Percentiles rank a stretch among this genome's conserved stretches.
These are phyloP conservation scores for Drosophila nr. perissopoda DNA, from an alignment of 2,888 invertebrate species.

Conservation along the genomic window DNA sequence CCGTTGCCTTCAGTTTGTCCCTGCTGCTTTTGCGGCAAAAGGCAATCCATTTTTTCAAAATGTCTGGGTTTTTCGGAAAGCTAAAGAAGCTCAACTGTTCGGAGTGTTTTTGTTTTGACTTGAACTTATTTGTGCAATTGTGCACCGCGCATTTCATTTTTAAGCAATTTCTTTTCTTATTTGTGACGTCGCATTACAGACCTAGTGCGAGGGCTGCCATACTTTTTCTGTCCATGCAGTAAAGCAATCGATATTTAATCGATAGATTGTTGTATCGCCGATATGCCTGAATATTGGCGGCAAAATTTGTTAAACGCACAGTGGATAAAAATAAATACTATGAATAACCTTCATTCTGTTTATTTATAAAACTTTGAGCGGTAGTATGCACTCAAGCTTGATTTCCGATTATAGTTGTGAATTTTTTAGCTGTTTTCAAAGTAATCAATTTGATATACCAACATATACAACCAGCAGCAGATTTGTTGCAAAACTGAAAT, in stretches of 20 bases:
- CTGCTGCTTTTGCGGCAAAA: slow-evolving; percentile 55
- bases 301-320: not conserved
- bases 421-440: slow-evolving; percentile 42
- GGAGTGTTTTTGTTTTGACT: slow-evolving; percentile 47
- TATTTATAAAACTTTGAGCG: slow-evolving; percentile 44
- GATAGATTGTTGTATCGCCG: not conserved
- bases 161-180: slow-evolving; percentile 30
- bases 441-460: not conserved
- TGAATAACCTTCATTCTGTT: slow-evolving; percentile 1
- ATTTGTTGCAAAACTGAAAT: not conserved
- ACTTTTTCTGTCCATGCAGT: not conserved
- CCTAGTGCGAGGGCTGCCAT: slow-evolving; percentile 27
- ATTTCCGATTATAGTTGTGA: slow-evolving; percentile 55
- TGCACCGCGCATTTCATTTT: slow-evolving; percentile 64
- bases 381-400: slow-evolving; percentile 42
- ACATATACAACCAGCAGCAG: not conserved
- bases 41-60: slow-evolving; percentile 46
- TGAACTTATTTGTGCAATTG: slow-evolving; percentile 58
- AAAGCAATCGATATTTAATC: slow-evolving; percentile 26
- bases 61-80: slow-evolving; percentile 54
- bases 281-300: not conserved
- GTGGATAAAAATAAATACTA: not conserved
- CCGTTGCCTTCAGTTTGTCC: slow-evolving; percentile 30
- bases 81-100: slow-evolving; percentile 55
- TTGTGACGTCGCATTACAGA: slow-evolving; percentile 48